Base-by-base conservation (phyloP, 2,797 vertebrate species). In the Cephalopachus bancanus region DNA sequence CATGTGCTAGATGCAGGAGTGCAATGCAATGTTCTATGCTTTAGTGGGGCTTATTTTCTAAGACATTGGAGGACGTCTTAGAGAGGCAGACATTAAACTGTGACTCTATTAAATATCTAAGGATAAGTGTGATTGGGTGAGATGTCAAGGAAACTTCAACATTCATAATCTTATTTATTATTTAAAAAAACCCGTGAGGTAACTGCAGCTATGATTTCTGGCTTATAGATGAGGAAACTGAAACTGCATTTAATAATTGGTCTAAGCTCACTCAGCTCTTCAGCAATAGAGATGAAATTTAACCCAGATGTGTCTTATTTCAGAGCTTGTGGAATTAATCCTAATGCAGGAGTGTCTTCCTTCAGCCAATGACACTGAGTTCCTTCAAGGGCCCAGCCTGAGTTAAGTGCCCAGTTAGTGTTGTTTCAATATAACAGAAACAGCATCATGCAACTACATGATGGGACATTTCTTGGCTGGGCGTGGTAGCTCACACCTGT, bases 151-250 rank as follows among this genome's bases (percentile, higher is more conserved):
- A 94, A 95, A 53, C 22, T 62, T 85, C 60, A 81, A 75, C 20
- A 53, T 62, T 78, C 86, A 83, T 76, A 92, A 60, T 91, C 37
- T 87, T 87, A 59, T 78, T 87, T 83, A 71, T n/a, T 86, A 76
- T 30, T 81, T 71, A 37, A 71, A n/a, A 71, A 10, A 55, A 37
- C 28, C 7, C 59, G 7, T 59, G 49, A 88, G 8, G 20, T 83
- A 62, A 33, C 57, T 81, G 3, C 12, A 17, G 28, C 57, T 72
- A 76, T 30, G 67, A 49, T 79, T 64, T 33, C 22, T 33, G 64
- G 30, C 49, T 75, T 80, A 33, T 28, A 20, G 53, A 51, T 5
- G 9, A 86, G 84, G 26, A 95, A 84, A 81, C 62, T 62, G 24
- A 30, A n/a, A 67, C 88, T 81, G 67, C 93, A 9, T 15, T 62